phyloP scores from a whole-genome alignment of 1,140 invertebrate genomes.

The Cotesia chilonis region DNA sequence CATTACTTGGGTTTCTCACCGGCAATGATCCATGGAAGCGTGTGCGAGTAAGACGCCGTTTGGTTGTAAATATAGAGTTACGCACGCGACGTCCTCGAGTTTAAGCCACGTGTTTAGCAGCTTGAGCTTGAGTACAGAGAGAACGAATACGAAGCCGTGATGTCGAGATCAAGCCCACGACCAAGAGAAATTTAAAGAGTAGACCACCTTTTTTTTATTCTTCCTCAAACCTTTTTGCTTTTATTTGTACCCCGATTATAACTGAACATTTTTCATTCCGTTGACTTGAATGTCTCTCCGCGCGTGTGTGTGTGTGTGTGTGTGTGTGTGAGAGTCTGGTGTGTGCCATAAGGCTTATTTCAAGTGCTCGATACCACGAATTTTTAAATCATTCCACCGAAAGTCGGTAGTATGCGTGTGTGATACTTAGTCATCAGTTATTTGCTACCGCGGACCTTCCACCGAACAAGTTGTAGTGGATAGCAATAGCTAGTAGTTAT shows the following conservation, averaged over 20 bases:
- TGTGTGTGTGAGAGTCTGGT: neutral
- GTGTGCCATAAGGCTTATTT: neutral
- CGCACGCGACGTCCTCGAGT: constrained; percentile 47
- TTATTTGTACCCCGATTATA: neutral
- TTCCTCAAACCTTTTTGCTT: neutral
- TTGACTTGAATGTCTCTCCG: neutral
- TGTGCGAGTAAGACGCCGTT: constrained; percentile 14
- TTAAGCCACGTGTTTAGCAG: constrained; percentile 55
- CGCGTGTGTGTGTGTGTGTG: too few relatives aligned
- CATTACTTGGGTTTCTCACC: constrained; percentile 7
- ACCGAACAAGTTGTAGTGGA: too few relatives aligned
- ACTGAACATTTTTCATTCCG: constrained; percentile 6
- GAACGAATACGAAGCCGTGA: neutral
- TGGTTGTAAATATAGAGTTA: constrained; percentile 54
- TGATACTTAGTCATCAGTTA: constrained; percentile 2
- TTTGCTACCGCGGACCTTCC: constrained; percentile 11
- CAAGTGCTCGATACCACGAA: constrained; percentile 18
- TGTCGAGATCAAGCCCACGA: neutral
- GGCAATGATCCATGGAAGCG: constrained; percentile 34
- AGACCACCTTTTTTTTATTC: too few relatives aligned
- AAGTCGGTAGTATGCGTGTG: constrained; percentile 4
- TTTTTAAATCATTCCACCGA: constrained; percentile 16
- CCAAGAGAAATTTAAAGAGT: neutral
- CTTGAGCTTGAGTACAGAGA: constrained; percentile 40
- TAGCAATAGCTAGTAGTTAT: too few relatives aligned